These are phyloP conservation scores for Proterorhinus semilunaris DNA, from an alignment of 2,113 vertebrate genomes.

Conservation along the genomic window DNA sequence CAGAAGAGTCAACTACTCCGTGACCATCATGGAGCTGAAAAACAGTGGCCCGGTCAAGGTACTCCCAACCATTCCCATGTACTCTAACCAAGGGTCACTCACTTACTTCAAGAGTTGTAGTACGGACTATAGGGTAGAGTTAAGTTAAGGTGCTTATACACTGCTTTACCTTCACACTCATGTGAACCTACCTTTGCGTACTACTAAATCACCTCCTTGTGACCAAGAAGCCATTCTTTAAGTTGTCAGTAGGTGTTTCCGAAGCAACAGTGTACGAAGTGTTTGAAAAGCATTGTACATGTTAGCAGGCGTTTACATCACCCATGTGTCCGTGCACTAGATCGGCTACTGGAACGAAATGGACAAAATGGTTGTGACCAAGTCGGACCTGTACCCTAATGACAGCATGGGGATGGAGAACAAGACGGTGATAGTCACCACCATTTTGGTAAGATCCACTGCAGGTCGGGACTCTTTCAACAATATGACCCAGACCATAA, in stretches of 20 bases:
- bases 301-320: neutral
- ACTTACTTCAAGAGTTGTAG: too few relatives aligned
- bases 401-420: conserved; percentile 94
- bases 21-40: conserved; percentile 96
- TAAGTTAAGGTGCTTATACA: too few relatives aligned
- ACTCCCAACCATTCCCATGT: conserved; percentile 31
- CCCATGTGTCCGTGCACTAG: conserved; percentile 65
- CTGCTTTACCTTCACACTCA: too few relatives aligned
- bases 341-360: conserved; percentile 97
- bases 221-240: too few relatives aligned
- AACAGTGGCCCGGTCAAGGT: conserved; percentile 95
- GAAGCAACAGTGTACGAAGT: too few relatives aligned
- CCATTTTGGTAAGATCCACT: conserved; percentile 85
- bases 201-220: too few relatives aligned
- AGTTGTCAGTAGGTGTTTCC: too few relatives aligned
- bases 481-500: neutral
- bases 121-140: too few relatives aligned
- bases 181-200: too few relatives aligned
- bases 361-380: conserved; percentile 96
- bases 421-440: conserved; percentile 95
- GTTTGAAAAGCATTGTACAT: too few relatives aligned
- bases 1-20: conserved; percentile 94
- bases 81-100: too few relatives aligned
- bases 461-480: neutral
- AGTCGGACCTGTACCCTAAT: conserved; percentile 89